phyloP scores from a whole-genome alignment of 2,113 vertebrate genomes.

The Thamnaconus septentrionalis region DNA sequence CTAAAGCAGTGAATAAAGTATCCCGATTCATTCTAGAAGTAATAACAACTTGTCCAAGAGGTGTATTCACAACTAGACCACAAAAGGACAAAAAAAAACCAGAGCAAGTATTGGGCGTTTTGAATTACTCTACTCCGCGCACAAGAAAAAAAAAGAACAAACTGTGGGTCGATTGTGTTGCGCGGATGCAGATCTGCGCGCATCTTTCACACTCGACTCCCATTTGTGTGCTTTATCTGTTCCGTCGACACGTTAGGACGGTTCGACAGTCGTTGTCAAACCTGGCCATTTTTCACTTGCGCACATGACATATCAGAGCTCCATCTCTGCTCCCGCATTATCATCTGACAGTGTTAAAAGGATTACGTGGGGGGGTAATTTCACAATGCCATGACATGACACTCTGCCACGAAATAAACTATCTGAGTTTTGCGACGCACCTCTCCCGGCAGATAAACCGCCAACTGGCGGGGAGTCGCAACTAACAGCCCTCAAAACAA shows the following conservation, averaged over 20 bases:
- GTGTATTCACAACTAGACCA: too few species aligned
- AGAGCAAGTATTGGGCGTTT: too few species aligned
- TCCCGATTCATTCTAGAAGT: too few species aligned
- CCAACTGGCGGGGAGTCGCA: constrained; percentile 12
- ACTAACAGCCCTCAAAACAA: constrained; percentile 39
- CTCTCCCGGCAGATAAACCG: constrained; percentile 25
- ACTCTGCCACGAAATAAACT: constrained; percentile 24
- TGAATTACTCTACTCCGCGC: too few species aligned
- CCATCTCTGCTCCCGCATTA: constrained; percentile 14
- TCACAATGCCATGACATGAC: constrained; percentile 4
- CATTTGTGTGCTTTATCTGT: constrained; percentile 50
- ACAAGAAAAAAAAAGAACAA: too few species aligned
- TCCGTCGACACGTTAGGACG: too few species aligned
- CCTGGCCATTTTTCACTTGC: constrained; percentile 16
- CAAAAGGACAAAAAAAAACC: too few species aligned
- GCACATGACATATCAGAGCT: constrained; percentile 12
- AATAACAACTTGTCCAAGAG: too few species aligned
- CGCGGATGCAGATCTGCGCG: constrained; percentile 24
- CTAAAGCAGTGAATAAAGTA: too few species aligned
- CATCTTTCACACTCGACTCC: constrained; percentile 36
- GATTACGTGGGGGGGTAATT: constrained; percentile 5
- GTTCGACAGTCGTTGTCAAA: constrained; percentile 21
- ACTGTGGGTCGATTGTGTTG: too few species aligned
- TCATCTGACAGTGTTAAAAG: constrained; percentile 15
- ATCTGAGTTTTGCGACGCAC: constrained; percentile 17